phyloP scores from a whole-genome alignment of 92 coral and sea anemone genomes.

The Parazoanthus darwini region DNA sequence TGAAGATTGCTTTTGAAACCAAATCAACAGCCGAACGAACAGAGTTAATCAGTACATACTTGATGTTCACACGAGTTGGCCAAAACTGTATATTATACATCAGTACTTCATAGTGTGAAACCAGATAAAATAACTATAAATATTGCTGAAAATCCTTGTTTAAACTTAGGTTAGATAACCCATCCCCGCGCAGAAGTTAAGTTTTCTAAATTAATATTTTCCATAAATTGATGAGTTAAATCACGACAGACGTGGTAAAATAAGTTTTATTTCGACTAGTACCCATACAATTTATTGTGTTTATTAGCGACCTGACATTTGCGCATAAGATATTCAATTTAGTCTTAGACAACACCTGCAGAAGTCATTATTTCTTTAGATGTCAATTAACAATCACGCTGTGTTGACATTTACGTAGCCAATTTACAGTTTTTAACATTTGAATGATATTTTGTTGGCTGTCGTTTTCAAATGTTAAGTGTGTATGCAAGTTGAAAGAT shows the following conservation, averaged over 20 bases:
- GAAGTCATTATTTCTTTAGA: constrained; percentile 1
- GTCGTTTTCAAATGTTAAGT: background rate
- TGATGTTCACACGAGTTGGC: background rate
- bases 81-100: background rate
- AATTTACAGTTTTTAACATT: background rate
- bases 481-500: background rate
- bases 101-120: background rate
- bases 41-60: background rate
- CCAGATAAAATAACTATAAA: background rate
- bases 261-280: background rate
- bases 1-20: constrained; percentile 4
- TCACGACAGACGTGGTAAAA: background rate
- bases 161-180: background rate
- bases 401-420: constrained; percentile 10
- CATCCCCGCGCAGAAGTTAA: background rate
- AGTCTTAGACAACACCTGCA: constrained; percentile 3
- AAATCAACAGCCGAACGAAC: background rate
- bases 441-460: background rate
- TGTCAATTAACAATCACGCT: background rate
- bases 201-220: background rate
- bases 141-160: background rate
- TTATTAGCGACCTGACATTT: background rate
- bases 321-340: background rate
- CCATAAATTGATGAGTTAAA: no score
- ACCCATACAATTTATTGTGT: background rate